Evolutionary conservation across 2,113 vertebrate species (phyloP), one percentile per base, ranked within the genome.

Genomic region (Albula goreensis): DNA sequence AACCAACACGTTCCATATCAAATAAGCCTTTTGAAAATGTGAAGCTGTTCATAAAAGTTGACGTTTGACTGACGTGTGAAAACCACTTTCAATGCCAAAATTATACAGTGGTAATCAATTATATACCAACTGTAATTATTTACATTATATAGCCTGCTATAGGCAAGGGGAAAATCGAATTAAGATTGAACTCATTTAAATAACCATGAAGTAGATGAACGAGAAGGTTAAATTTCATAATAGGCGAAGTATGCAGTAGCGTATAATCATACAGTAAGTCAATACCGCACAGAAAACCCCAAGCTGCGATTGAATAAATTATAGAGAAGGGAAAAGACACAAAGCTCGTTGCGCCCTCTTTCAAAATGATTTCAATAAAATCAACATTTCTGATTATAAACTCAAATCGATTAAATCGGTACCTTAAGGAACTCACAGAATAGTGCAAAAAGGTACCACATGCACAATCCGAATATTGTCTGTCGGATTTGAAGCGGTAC

Each of bases 341-440:
- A 84, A 77, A 63, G 66, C 83, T 31, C 63, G 49, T 84, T 4
- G 31, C 83, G 22, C 49, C 51, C 41, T 52, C 49, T 84, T 84
- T 74, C 50, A 77, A 15, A 8, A 63, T 84, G 49, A 77, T 74
- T 74, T 9, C 4, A 19, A 10, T 31, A 22, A 10, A n/a, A 66
- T 66, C 60, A 5, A 22, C 50, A n/a, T 51, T 48, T 53, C 13
- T 84, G 83, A 52, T 19, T 31, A 84, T 74, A 25, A 84, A 25
- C 12, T 19, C 70, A 74, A 74, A 74, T 25, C 22, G 13, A 63
- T n/a, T 31, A n/a, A 74, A 19, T 77, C 50, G 66, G 50, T 78
- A 50, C 74, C 15, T n/a, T 78, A 1, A 41, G 31, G 56, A 85
- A 85, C 15, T 25, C 22, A 2, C 31, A 51, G 31, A 25, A 57